Evolutionary conservation across 2,888 invertebrate genomes (phyloP), one percentile per base, ranked within the genome.

Genomic region (Sthenelais limicola): DNA sequence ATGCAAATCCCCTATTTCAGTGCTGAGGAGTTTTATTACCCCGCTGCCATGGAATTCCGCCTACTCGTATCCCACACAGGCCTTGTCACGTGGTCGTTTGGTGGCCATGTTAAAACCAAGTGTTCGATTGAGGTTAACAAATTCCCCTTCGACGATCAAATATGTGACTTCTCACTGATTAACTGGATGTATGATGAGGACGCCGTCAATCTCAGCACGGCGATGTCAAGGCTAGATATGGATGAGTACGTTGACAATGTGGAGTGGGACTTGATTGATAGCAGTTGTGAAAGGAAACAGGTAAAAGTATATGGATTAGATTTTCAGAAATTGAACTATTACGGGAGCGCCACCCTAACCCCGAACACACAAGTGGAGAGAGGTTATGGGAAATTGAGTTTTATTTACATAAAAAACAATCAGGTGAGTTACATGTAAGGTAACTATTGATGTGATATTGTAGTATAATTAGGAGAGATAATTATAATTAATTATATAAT

Each of bases 141-240:
- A 3, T 62, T 62, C 28, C 62, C 62, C 18, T 62, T 62, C 24
- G 62, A 62, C 62, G 24, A 35, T 21, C 62, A 62, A 24, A 24
- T n/a, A 5, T 62, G 62, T 62, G 24, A 62, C 24, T 62, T 62
- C 24, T 15, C 62, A 1, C 18, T 62, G 21, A 62, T 24, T n/a
- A 62, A 62, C 38, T 62, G 62, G 62, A 62, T 62, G 62, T 62
- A 62, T 28, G 62, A 62, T 24, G 62, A 38, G 38, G 5, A 18
- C n/a, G 35, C 62, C 7, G 62, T 62, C 2, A 62, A 62, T 15
- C 35, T 62, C n/a, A 62, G 24, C 3, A 21, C 26, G 35, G 26
- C 3, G 35, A 1, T 24, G 5, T 2, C 2, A 24, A 12, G 15
- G 1, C 35, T 62, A 43, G 62, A 62, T 26, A 33, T 15, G 18